Percentiles rank a stretch among this genome's conserved stretches.
Conservation (phyloP, 2,113 vertebrate species). For the Crotalus viridis region DNA sequence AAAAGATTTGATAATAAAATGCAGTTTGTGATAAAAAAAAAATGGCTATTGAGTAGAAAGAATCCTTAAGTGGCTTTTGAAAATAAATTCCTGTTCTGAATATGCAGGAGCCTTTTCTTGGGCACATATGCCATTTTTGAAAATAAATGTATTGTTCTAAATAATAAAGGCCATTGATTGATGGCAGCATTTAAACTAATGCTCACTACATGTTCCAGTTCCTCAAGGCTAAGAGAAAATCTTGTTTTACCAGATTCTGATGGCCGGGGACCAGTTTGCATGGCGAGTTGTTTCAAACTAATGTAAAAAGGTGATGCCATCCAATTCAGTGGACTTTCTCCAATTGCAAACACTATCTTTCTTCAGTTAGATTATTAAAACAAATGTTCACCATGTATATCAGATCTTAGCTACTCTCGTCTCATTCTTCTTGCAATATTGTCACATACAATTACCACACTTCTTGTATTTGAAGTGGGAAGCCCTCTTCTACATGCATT, state of each 20-base stretch:
- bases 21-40: background rate
- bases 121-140: background rate
- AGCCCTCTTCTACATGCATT: background rate
- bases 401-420: background rate
- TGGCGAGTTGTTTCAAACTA: background rate
- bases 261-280: background rate
- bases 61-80: background rate
- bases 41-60: background rate
- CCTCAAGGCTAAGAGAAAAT: background rate
- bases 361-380: background rate
- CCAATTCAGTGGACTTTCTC: background rate
- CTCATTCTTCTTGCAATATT: background rate
- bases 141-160: background rate
- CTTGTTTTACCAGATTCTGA: background rate
- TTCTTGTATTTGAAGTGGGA: background rate
- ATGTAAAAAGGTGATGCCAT: background rate
- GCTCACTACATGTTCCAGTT: background rate
- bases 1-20: background rate
- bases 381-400: background rate
- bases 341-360: background rate
- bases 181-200: background rate
- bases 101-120: background rate
- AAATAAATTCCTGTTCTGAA: background rate
- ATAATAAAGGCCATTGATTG: background rate
- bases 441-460: background rate